Base-by-base conservation (phyloP, 2,113 vertebrate genomes). In the Dascyllus trimaculatus region DNA sequence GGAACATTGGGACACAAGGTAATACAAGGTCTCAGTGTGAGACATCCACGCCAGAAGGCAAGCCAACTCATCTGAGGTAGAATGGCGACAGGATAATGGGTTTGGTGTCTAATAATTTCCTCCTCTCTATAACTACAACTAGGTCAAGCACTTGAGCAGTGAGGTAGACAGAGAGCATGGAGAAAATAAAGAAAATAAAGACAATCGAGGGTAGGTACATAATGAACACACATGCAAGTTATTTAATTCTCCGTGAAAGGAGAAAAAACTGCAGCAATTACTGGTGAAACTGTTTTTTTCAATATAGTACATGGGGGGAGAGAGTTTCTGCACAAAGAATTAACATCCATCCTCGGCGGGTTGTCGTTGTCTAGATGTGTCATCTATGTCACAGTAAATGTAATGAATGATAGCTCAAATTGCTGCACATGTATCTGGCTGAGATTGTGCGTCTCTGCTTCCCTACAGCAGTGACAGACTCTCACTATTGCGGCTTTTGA, bases 11-110 rank as follows among this genome's bases (percentile, higher is more conserved):
- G 52, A 62, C 25, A 57, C 46, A 63, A 81, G 73, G 84, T 86
- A 77, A 88, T 25, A 75, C 53, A 52, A 61, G 59, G 58, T 78
- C 75, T 78, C 21, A 38, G 46, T 49, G 64, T 58, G 43, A 80
- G 49, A 73, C 63, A 71, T 38, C 21, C 7, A n/a, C 1, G 67
- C 81, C 71, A 19, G 53, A 56, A 71, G 77, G 75, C 24, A 75
- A 71, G 22, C 43, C 14, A 63, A 43, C 65, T 54, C 10, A 18
- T 80, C 58, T 60, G n/a, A 19, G 40, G 57, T 45, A 18, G 2
- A 49, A 67, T 25, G 69, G 65, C 13, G 7, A 29, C 45, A 65
- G 6, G 46, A 60, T 68, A 62, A 71, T 56, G 38, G 45, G 38
- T 22, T 52, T 64, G 57, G 19, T 68, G 68, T 54, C 46, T 66